These are phyloP conservation scores for Uropetala carovei DNA, from an alignment of 2,888 invertebrate species.

Conservation along the genomic window DNA sequence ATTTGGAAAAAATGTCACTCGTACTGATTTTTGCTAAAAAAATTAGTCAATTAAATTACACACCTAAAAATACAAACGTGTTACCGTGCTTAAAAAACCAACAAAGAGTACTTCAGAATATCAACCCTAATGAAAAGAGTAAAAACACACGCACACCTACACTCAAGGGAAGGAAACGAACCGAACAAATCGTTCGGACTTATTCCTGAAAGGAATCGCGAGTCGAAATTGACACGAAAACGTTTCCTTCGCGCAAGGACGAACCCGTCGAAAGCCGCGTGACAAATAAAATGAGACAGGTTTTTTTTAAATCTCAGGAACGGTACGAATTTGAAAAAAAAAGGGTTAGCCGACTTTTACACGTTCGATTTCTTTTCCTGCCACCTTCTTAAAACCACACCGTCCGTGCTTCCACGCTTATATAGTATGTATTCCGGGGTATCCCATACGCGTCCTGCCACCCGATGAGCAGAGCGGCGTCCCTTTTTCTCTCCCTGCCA, in stretches of 20 bases:
- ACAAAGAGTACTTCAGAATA: not conserved
- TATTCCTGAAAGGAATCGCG: not conserved
- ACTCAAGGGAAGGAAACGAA: not conserved
- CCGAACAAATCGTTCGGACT: slow-evolving; percentile 7
- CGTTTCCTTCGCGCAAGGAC: not conserved
- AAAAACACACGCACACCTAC: not conserved
- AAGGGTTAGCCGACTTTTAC: not conserved
- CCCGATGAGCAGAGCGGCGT: not conserved
- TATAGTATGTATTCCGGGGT: not conserved
- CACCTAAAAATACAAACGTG: too few relatives aligned
- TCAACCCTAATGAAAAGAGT: not conserved
- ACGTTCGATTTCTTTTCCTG: not conserved
- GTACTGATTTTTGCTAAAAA: too few relatives aligned
- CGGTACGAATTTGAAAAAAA: not conserved
- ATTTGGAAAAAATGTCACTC: too few relatives aligned
- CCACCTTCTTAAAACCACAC: not conserved
- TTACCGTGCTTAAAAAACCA: too few relatives aligned
- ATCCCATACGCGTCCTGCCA: not conserved
- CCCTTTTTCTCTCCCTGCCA: not conserved
- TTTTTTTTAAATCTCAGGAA: not conserved
- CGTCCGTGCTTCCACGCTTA: not conserved
- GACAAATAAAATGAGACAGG: not conserved
- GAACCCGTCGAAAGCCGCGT: not conserved
- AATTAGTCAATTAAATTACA: too few relatives aligned
- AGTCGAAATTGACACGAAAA: not conserved